phyloP scores from a whole-genome alignment of 2,797 vertebrate species.

The Lepilemur septentrionalis region DNA sequence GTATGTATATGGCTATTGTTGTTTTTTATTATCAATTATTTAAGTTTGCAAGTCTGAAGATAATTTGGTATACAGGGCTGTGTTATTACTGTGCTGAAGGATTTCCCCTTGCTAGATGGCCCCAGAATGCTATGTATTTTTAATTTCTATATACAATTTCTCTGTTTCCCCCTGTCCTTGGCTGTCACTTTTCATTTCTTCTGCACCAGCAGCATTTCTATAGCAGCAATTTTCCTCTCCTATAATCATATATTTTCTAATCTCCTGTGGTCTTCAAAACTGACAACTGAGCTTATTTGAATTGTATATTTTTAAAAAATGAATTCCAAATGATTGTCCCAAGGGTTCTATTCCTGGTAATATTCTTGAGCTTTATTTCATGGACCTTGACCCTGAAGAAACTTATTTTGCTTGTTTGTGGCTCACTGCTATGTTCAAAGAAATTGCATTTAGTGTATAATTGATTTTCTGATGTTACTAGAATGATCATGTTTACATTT shows the following conservation, averaged over 20 bases:
- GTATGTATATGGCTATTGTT: background rate
- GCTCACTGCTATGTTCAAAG: background rate
- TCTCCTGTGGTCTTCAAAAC: conserved; percentile 24
- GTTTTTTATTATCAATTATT: background rate
- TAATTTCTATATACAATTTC: background rate
- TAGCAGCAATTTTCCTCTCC: background rate
- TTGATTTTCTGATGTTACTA: background rate
- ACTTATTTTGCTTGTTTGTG: background rate
- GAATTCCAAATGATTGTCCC: conserved; percentile 47
- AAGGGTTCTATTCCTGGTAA: conserved; percentile 14
- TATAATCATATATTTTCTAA: conserved; percentile 16
- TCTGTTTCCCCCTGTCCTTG: background rate
- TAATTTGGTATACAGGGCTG: background rate
- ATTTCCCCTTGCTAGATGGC: background rate
- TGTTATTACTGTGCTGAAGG: background rate
- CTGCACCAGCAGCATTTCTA: background rate
- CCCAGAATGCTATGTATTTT: background rate
- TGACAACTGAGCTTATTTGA: conserved; percentile 44
- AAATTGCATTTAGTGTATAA: conserved; percentile 1
- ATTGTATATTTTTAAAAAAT: conserved; percentile 35
- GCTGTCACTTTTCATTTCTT: conserved; percentile 43
- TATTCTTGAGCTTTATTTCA: background rate
- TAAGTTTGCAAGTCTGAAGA: background rate
- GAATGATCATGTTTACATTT: background rate
- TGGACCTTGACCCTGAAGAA: conserved; percentile 3